Evolutionary conservation across 2,797 vertebrate genomes (phyloP), one percentile per base, ranked within the genome.

Genomic region (Acanthis flammea): DNA sequence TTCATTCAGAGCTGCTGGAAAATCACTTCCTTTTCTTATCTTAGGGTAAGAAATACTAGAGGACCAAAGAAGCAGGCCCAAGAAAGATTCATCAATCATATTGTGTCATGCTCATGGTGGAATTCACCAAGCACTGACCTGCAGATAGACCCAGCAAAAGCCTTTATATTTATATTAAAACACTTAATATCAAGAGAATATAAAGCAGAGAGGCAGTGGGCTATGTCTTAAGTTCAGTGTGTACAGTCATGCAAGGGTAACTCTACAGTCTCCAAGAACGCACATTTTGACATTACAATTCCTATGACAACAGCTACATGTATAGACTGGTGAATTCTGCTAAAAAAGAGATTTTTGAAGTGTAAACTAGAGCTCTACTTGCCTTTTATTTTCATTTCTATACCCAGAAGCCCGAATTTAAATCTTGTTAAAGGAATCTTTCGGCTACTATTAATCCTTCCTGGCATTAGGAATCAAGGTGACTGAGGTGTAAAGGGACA

Each of bases 191-290:
- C 48, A 70, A 58, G 24, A 73, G 41, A 86, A 25, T 65, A 65
- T 31, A 68, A 57, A 90, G 12, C 19, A 76, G 45, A 67, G 30
- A 70, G 16, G 19, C 47, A 76, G n/a, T 42, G 31, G 24, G 5
- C 11, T 82, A 12, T 88, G 17, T 65, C 79, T 54, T 45, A 62
- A 73, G 19, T 70, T 82, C 39, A 73, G 2, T 50, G n/a, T 22
- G 19, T 54, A 4, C 19, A 62, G 47, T 30, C 55, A 54, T 17
- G 45, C 39, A 45, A 66, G 80, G 8, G 14, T 6, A 1, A 47
- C 15, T 41, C 35, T 31, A 17, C 0, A 2, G 12, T 55, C 4
- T 33, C 25, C 0, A 2, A 63, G 16, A 31, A 28, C 5, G 12
- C 28, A 25, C 7, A 1, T 84, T 84, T 63, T 35, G 11, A 19